Conservation (phyloP, 2,888 invertebrate species). For the Deilephila elpenor region DNA sequence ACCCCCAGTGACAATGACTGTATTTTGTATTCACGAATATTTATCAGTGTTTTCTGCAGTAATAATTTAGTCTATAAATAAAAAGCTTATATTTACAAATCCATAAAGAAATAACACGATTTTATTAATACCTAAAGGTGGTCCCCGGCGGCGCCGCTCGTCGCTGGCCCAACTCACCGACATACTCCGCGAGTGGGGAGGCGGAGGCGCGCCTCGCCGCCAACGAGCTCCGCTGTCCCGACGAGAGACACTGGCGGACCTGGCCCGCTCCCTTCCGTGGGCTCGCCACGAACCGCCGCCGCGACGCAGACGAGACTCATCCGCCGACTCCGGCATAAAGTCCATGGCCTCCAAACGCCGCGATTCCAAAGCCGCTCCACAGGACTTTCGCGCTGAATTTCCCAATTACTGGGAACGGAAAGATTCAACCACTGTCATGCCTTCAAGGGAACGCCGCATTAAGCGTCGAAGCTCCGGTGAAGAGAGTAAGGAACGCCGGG, state of each 20-base stretch:
- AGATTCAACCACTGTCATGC: slow-evolving; percentile 85
- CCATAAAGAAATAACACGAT: too few relatives aligned
- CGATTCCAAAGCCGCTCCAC: slow-evolving; percentile 88
- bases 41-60: too few relatives aligned
- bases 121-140: slow-evolving; percentile 62
- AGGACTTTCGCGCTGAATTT: slow-evolving; percentile 89
- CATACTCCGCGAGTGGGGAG: slow-evolving; percentile 94
- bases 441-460: slow-evolving; percentile 75
- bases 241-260: slow-evolving; percentile 94
- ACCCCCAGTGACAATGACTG: too few relatives aligned
- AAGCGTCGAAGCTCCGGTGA: slow-evolving; percentile 87
- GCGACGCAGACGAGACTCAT: slow-evolving; percentile 93
- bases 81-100: too few relatives aligned
- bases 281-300: slow-evolving; percentile 86
- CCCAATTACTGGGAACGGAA: slow-evolving; percentile 88
- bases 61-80: too few relatives aligned
- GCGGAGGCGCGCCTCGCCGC: slow-evolving; percentile 83
- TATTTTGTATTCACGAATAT: too few relatives aligned
- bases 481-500: slow-evolving; percentile 83
- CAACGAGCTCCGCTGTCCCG: slow-evolving; percentile 90
- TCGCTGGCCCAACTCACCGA: slow-evolving; percentile 95
- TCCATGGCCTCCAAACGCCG: slow-evolving; percentile 89
- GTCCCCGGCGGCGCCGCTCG: slow-evolving; percentile 90
- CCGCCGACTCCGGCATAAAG: slow-evolving; percentile 93
- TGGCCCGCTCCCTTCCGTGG: slow-evolving; percentile 94